Conservation (phyloP, 37 sponge, comb jelly and placozoan species). For the Lycopodina hypogea region DNA sequence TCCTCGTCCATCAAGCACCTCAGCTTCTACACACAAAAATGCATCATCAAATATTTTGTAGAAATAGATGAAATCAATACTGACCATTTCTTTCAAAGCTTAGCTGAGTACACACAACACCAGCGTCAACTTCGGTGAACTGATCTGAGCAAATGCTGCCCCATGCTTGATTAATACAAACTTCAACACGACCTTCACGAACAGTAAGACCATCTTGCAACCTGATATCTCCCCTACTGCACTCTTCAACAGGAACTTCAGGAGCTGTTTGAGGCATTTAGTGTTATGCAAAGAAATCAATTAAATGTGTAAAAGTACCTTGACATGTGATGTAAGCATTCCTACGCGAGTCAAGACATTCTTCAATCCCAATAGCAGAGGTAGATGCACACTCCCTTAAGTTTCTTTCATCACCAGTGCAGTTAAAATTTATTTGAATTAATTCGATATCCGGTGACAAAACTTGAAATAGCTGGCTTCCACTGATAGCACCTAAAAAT, state of each 20-base stretch:
- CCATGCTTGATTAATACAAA: constrained; percentile 33
- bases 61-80: neutral
- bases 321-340: constrained; percentile 29
- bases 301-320: neutral
- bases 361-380: neutral
- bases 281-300: neutral
- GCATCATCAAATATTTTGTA: too few species aligned
- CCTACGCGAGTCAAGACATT: neutral
- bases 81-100: constrained; percentile 14
- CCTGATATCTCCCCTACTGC: constrained; percentile 7
- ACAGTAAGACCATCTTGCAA: constrained; percentile 7
- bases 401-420: constrained; percentile 6
- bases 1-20: neutral
- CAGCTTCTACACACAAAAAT: neutral
- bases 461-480: constrained; percentile 7
- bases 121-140: constrained; percentile 8
- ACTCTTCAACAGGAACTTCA: neutral
- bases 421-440: neutral
- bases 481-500: constrained; percentile 5
- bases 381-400: constrained; percentile 9
- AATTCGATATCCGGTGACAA: too few species aligned
- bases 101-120: constrained; percentile 15
- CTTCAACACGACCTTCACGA: constrained; percentile 31
- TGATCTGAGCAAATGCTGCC: constrained; percentile 7
- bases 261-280: neutral